Evolutionary conservation across 2,113 vertebrate species (phyloP).

Genomic region (Arothron firmamentum): DNA sequence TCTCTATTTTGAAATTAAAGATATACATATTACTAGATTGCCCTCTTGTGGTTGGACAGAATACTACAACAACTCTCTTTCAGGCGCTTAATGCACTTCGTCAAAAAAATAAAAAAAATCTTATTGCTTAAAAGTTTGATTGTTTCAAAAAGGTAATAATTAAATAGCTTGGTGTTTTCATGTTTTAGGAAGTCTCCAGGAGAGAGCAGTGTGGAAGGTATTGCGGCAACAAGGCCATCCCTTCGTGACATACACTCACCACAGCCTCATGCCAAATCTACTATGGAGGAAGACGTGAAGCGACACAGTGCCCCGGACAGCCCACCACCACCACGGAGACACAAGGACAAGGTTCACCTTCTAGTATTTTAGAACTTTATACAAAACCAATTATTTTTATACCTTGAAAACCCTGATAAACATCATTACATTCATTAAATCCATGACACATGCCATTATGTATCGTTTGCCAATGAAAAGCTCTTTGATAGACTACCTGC

Average conservation of each 20-base stretch:
- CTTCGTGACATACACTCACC: slow-evolving; percentile 90
- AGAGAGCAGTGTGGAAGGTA: slow-evolving; percentile 79
- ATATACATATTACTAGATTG: slow-evolving; percentile 17
- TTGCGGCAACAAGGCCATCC: slow-evolving; percentile 79
- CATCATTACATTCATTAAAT: background rate
- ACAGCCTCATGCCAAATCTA: slow-evolving; percentile 84
- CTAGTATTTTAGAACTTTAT: background rate
- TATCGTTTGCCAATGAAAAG: background rate
- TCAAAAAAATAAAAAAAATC: background rate
- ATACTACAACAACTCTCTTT: slow-evolving; percentile 23
- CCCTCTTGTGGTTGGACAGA: slow-evolving; percentile 57
- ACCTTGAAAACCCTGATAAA: background rate
- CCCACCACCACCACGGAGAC: slow-evolving; percentile 75
- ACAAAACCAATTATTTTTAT: background rate
- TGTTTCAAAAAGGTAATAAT: background rate
- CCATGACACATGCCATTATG: too few species aligned
- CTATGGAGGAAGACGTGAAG: slow-evolving; percentile 92
- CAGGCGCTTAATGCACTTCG: background rate
- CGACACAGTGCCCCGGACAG: slow-evolving; percentile 85
- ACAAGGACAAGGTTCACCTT: slow-evolving; percentile 82
- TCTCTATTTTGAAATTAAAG: background rate
- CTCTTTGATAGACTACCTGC: too few species aligned
- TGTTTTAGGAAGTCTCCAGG: slow-evolving; percentile 87
- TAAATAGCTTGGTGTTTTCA: background rate
- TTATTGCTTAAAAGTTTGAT: background rate